Conservation (phyloP, 2,797 vertebrate species). For the Eulemur mongoz region DNA sequence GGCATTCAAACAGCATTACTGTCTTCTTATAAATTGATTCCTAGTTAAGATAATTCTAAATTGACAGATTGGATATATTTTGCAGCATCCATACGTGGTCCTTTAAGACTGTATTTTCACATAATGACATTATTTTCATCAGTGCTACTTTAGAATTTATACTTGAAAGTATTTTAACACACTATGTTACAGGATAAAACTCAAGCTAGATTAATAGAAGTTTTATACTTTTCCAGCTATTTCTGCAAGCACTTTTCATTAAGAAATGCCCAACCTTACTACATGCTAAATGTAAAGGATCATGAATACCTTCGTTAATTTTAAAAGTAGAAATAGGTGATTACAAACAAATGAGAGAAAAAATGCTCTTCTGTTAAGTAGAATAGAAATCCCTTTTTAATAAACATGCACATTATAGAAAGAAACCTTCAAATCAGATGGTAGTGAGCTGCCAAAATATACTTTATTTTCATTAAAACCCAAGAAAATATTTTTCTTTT, state of each 20-base stretch:
- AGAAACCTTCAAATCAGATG: background rate
- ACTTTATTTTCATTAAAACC: background rate
- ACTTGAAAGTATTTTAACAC: background rate
- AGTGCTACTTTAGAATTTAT: background rate
- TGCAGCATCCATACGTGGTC: background rate
- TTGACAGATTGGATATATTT: background rate
- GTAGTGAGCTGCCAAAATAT: background rate
- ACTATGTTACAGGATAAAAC: background rate
- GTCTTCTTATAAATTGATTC: background rate
- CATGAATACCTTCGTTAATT: background rate
- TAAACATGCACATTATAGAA: background rate
- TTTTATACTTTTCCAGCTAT: background rate
- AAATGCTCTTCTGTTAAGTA: background rate
- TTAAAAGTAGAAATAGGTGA: background rate
- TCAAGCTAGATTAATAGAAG: background rate
- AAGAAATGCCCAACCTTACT: background rate
- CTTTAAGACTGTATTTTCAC: background rate
- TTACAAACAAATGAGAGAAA: background rate
- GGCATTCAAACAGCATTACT: background rate
- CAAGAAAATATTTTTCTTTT: constrained; percentile 23
- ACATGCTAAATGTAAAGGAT: background rate
- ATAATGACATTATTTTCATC: background rate
- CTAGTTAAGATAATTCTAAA: constrained; percentile 1
- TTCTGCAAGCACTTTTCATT: constrained; percentile 19
- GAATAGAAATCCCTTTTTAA: background rate